These are phyloP conservation scores for Elmis aenea DNA, from an alignment of 2,888 invertebrate species.

Conservation along the genomic window DNA sequence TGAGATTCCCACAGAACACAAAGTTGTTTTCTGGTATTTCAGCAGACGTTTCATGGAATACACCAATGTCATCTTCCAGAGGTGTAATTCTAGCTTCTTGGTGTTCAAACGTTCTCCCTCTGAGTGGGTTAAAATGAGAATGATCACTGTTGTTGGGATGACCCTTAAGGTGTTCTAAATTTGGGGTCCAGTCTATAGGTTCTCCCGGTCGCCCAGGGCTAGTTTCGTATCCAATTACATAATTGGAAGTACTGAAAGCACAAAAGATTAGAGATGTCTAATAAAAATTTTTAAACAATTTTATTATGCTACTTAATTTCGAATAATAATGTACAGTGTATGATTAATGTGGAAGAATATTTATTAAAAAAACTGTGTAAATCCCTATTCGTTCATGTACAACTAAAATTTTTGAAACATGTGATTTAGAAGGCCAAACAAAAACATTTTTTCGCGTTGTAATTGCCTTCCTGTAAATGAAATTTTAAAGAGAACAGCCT, in stretches of 20 bases:
- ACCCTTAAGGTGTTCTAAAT: slow-evolving; percentile 23
- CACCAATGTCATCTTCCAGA: slow-evolving; percentile 33
- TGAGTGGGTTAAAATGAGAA: slow-evolving; percentile 27
- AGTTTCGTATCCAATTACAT: slow-evolving; percentile 9
- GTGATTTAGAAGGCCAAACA: too few species aligned
- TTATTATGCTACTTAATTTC: too few species aligned
- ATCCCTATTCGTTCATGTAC: too few species aligned
- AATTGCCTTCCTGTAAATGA: too few species aligned
- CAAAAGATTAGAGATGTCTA: too few species aligned
- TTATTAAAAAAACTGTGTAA: too few species aligned
- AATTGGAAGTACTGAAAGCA: too few species aligned
- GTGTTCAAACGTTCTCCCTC: slow-evolving; percentile 29
- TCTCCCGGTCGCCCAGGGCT: slow-evolving; percentile 14
- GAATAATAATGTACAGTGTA: too few species aligned
- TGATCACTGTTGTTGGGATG: slow-evolving; percentile 22
- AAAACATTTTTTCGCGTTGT: too few species aligned
- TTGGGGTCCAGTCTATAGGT: slow-evolving; percentile 26
- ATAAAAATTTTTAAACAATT: too few species aligned
- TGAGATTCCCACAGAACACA: slow-evolving; percentile 53
- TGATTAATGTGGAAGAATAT: too few species aligned
- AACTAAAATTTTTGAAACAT: too few species aligned
- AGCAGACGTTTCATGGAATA: slow-evolving; percentile 49
- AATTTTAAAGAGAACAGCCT: slow-evolving; percentile 3
- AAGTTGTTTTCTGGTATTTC: slow-evolving; percentile 46
- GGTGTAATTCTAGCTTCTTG: slow-evolving; percentile 22